Base-by-base conservation (phyloP, 2,797 vertebrate species). In the Syngnathus rostellatus region DNA sequence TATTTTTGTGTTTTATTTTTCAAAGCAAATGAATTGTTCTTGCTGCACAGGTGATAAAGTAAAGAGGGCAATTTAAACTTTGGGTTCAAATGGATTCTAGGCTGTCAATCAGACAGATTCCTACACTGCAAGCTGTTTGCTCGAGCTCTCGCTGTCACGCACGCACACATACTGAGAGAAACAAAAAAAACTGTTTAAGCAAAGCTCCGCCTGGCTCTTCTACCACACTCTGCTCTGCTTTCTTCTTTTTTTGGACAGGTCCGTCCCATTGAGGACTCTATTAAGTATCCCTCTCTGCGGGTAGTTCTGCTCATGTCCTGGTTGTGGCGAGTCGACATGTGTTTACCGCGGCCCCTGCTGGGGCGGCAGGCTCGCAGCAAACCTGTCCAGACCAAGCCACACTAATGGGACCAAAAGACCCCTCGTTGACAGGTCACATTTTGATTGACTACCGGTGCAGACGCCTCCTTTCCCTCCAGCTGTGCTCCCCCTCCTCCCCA, bases 271-370 rank as follows among this genome's bases (percentile, higher is more conserved):
- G 83, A 87, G 85, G 77, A 62, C 85, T 88, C 83, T 85, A 88
- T 88, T 88, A 86, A 79, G 81, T 71, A 53, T 68, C 76, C 79
- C 51, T 76, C 84, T 88, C 85, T 68, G 78, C 66, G 76, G 83
- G 83, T 72, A 81, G 79, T 61, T 75, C 80, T 78, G 83, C 81
- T 71, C 70, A 78, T 79, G 81, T 86, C 78, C 86, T 77, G 85
- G 86, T 87, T 87, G 85, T 67, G 82, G 89, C 83, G 83, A 83
- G 83, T 85, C 79, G 87, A 92, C 88, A 89, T 90, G 88, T 92
- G 90, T 92, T 92, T 92, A 91, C 87, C 73, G 85, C 65, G 86
- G 87, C 85, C 81, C 87, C 89, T 72, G 89, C 90, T 90, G 91
- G 41, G 88, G 83, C 68, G 61, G 77, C 87, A 77, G 82, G 73